Base-by-base conservation (phyloP, 2,888 invertebrate genomes). In the Watsonalla cultraria region DNA sequence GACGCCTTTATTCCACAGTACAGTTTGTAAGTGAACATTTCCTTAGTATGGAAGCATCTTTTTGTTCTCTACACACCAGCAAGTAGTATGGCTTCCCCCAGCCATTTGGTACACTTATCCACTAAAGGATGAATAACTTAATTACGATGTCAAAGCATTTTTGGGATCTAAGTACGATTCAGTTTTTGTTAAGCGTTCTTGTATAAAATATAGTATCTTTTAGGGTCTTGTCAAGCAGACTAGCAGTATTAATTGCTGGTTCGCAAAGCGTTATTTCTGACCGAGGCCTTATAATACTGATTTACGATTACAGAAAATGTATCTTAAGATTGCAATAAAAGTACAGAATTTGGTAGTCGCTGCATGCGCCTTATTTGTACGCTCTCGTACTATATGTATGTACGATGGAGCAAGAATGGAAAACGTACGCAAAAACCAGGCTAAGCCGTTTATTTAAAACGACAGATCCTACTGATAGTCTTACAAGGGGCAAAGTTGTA, bases 1-100 rank as follows among this genome's bases (percentile, higher is more conserved):
- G 76, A 74, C 74, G 57, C 60, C 74, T 72, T 74, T 80, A 79
- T 80, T 72, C 66, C 59, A 59, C 57, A 58, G 57, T 61, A 63
- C 62, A 47, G 46, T 33, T n/a, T 15, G 33, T 47, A 47, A 24
- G 24, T 46, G 47, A 34, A 47, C 47, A 24, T 24, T 24, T 24
- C 24, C 24, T 24, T 2, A 39, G 11, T 37, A 37, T 37, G 37
- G 49, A 37, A 9, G 37, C 14, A 37, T 37, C 9, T 14, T 49
- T 15, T 6, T 49, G 37, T 37, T 14, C 49, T 49, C n/a, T 15
- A 49, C 24, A 14, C 49, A 37, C 15, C 37, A 49, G 14, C 49
- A 49, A 9, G 5, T 42, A 37, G 7, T 49, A 49, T 5, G 49
- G 49, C 49, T 49, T 49, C 49, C 37, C 15, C 14, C 9, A 9